Evolutionary conservation across 1,140 invertebrate species (phyloP), one percentile per base, ranked within the genome.

Genomic region (Euwallacea similis): DNA sequence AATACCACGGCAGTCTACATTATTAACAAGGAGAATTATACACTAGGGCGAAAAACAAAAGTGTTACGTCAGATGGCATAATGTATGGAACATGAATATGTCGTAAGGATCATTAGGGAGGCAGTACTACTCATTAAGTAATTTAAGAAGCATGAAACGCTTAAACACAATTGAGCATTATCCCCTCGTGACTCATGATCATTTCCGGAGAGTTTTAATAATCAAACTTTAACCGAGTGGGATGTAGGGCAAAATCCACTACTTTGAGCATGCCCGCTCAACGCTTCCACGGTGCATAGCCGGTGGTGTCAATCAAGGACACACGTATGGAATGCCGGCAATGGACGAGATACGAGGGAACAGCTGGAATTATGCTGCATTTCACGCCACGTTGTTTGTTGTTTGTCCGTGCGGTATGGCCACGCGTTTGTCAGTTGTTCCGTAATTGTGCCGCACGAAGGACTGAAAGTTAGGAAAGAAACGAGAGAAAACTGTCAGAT

Each of bases 321-420:
- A 62, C 59, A 63, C 58, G 67, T 69, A 59, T 69, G 58, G 54
- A 69, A 69, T 62, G 43, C 46, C 42, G 44, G 60, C 68, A 47
- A 70, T 70, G 16, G 46, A 41, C 33, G 42, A 70, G 61, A 70
- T 64, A 70, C 68, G 68, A 46, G 68, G 68, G 64, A 70, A 70
- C 68, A 70, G 68, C 68, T 70, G 68, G 53, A 46, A 64, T 70
- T 65, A 61, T 42, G 58, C 62, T 69, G 67, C 46, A 63, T 11
- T 67, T 67, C 44, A 50, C 58, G 60, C 54, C 46, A 53, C 6
- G n/a, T 13, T 69, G 41, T 69, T 69, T 69, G 33, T 55, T 66
- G 41, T 66, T 66, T 55, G 63, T 33, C 8, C 42, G 63, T 43
- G 47, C 63, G 42, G 13, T 66, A 54, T 63, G 21, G 55, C n/a